Evolutionary conservation across 2,888 invertebrate species (phyloP).

Genomic region (Nemurella pictetii): DNA sequence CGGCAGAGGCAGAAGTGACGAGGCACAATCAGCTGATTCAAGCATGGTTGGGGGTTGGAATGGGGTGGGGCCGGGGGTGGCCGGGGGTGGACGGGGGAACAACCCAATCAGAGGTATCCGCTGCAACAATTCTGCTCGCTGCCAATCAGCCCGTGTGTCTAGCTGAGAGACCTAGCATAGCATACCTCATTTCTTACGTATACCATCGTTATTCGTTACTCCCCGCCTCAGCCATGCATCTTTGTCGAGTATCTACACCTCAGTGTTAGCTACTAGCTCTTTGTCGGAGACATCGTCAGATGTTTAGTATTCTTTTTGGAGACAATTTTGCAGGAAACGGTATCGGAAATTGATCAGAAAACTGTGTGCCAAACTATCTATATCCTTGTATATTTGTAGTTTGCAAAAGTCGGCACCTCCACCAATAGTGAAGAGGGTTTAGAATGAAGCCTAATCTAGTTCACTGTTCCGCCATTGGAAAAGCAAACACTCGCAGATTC

Average conservation of each 20-base stretch:
- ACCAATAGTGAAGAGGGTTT: neutral
- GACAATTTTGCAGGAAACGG: neutral
- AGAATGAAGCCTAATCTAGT: neutral
- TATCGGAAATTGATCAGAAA: neutral
- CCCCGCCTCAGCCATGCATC: neutral
- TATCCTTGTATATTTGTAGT: neutral
- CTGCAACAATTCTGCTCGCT: conserved; percentile 29
- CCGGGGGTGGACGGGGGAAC: conserved; percentile 16
- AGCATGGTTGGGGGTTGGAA: conserved; percentile 7
- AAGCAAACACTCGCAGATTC: neutral
- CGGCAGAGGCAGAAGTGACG: conserved; percentile 42
- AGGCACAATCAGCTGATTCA: conserved; percentile 38
- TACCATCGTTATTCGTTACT: neutral
- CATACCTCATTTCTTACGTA: conserved; percentile 14
- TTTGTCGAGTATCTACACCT: neutral
- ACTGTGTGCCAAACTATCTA: too few species aligned
- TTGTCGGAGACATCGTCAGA: neutral
- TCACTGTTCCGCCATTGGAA: neutral
- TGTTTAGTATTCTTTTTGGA: neutral
- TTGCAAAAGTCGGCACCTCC: neutral
- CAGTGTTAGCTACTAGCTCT: neutral
- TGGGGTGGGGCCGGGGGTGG: conserved; percentile 24
- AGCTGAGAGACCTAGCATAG: conserved; percentile 4
- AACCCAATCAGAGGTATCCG: conserved; percentile 20
- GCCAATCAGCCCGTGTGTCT: conserved; percentile 21